A percentile compares a stretch with the other conserved stretches of the same genome.
phyloP scores from a whole-genome alignment of 92 coral and sea anemone genomes.

The Zoanthus sansibaricus region DNA sequence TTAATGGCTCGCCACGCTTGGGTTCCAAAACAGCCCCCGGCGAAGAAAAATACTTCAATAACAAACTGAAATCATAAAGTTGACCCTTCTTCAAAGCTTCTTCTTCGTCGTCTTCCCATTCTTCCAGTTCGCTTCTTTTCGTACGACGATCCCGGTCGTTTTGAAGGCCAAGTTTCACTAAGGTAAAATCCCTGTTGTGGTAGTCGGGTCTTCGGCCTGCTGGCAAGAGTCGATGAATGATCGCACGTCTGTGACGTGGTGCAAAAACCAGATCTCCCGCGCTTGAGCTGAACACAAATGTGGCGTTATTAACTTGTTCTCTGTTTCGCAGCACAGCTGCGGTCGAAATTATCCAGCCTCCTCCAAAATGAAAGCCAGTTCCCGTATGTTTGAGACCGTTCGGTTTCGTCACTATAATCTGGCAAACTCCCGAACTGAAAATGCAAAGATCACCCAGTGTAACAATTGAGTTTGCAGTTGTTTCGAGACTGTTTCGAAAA shows the following conservation, averaged over 20 bases:
- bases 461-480: conserved; percentile 49
- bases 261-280: conserved; percentile 61
- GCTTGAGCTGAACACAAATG: conserved; percentile 64
- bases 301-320: conserved; percentile 71
- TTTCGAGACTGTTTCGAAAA: conserved; percentile 62
- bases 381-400: conserved; percentile 63
- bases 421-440: conserved; percentile 83
- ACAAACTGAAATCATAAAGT: conserved; percentile 72
- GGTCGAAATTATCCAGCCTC: conserved; percentile 84
- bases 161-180: conserved; percentile 84
- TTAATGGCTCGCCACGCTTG: conserved; percentile 65
- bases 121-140: conserved; percentile 65
- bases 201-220: conserved; percentile 88
- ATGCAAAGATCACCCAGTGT: conserved; percentile 64
- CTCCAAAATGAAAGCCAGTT: conserved; percentile 80
- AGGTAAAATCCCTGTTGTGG: conserved; percentile 82
- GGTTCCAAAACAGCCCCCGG: conserved; percentile 48
- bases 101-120: conserved; percentile 86
- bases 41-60: conserved; percentile 42
- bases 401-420: conserved; percentile 63
- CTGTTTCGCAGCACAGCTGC: conserved; percentile 83
- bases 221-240: conserved; percentile 80
- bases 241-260: conserved; percentile 77
- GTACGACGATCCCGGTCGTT: conserved; percentile 57
- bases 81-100: conserved; percentile 62